These are phyloP conservation scores for Oreamnos americanus DNA, from an alignment of 2,113 vertebrate genomes.

Conservation along the genomic window DNA sequence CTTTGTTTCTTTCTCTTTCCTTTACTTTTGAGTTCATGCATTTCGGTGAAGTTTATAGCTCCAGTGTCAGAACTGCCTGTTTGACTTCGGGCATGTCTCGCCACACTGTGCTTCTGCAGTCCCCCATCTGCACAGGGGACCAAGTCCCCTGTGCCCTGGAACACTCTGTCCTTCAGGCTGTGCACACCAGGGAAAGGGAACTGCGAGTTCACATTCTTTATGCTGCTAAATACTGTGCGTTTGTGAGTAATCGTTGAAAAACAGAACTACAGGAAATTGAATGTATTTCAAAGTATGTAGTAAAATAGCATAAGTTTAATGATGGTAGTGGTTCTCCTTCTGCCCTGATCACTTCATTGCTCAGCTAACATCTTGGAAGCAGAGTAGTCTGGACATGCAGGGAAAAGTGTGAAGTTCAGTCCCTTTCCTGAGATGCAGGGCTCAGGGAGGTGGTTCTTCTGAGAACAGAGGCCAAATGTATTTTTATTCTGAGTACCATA, in stretches of 20 bases:
- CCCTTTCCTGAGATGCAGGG: neutral
- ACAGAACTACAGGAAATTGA: neutral
- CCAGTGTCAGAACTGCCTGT: neutral
- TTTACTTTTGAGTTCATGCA: neutral
- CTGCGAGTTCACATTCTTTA: neutral
- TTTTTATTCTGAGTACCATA: slow-evolving; percentile 7
- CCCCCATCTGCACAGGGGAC: neutral
- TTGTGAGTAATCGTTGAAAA: neutral
- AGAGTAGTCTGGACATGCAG: neutral
- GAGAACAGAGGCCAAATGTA: neutral
- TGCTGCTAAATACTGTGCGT: neutral
- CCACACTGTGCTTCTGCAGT: neutral
- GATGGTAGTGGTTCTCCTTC: neutral
- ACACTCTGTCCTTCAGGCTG: neutral
- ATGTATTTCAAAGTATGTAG: neutral
- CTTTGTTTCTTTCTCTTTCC: neutral
- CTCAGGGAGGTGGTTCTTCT: neutral
- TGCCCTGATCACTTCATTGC: neutral
- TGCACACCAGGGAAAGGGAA: neutral
- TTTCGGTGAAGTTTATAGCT: neutral
- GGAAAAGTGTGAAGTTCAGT: neutral
- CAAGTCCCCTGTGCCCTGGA: neutral
- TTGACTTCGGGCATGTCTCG: neutral
- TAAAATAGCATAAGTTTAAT: neutral
- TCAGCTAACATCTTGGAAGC: neutral